Percentiles rank a stretch among this genome's conserved stretches.
These are phyloP conservation scores for Epizoanthus rinbou DNA, from an alignment of 92 coral and sea anemone genomes.

Conservation along the genomic window DNA sequence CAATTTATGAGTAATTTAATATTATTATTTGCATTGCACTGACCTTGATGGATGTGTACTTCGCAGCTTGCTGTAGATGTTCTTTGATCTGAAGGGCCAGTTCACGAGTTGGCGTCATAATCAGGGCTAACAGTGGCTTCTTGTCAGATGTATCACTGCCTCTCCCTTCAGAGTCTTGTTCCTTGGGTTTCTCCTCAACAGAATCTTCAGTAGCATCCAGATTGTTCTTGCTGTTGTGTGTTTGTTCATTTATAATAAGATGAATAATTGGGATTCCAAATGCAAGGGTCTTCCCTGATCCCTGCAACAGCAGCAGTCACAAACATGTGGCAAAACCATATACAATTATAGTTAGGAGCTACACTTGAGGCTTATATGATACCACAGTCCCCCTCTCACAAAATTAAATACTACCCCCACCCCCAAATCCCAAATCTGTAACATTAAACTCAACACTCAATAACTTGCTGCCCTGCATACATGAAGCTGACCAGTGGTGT, in stretches of 20 bases:
- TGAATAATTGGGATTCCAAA: constrained; percentile 92
- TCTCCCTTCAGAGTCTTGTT: neutral
- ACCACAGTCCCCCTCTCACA: too few species aligned
- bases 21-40: neutral
- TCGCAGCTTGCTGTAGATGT: constrained; percentile 75
- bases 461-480: too few species aligned
- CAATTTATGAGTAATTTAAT: neutral
- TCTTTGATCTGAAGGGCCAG: constrained; percentile 86
- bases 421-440: too few species aligned
- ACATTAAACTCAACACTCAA: too few species aligned
- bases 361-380: neutral
- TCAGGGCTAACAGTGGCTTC: constrained; percentile 66
- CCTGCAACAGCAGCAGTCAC: constrained; percentile 46
- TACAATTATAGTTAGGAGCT: neutral
- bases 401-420: too few species aligned
- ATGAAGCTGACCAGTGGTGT: too few species aligned
- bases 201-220: constrained; percentile 20
- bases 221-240: neutral
- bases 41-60: constrained; percentile 75
- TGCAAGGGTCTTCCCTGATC: constrained; percentile 96
- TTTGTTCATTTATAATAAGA: constrained; percentile 58
- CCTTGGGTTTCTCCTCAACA: neutral
- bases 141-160: neutral
- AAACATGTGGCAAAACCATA: neutral
- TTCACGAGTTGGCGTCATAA: constrained; percentile 97